Percentiles rank a stretch among this genome's conserved stretches.
Evolutionary conservation across 2,888 invertebrate genomes (phyloP).

Genomic region (Corbicula japonica): DNA sequence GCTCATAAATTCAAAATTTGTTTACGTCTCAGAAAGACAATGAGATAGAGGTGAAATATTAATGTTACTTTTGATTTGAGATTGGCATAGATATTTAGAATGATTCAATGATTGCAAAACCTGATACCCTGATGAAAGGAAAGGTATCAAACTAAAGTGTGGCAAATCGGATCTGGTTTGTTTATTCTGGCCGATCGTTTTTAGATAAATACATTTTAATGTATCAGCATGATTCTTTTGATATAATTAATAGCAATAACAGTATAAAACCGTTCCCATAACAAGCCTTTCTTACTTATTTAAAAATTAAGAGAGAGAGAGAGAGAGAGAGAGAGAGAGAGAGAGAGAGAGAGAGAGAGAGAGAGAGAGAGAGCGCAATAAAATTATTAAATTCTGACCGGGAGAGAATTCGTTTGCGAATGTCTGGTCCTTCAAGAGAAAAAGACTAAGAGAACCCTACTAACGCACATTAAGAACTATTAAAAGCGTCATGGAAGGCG

Average conservation of each 20-base stretch:
- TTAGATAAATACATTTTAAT: constrained; percentile 27
- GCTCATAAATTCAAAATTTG: constrained; percentile 67
- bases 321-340: no score
- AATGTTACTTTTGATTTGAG: constrained; percentile 45
- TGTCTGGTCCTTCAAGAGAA: no score
- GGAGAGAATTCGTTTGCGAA: no score
- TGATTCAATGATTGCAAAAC: constrained; percentile 34
- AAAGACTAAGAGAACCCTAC: no score
- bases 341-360: no score
- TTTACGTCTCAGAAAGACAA: constrained; percentile 62
- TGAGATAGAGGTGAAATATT: constrained; percentile 47
- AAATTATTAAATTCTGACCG: no score
- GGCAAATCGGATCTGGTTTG: constrained; percentile 30
- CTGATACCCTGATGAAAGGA: constrained; percentile 49
- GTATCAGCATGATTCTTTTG: neutral
- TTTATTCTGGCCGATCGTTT: constrained; percentile 23
- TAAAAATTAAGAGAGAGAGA: no score
- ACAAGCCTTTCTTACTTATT: no score
- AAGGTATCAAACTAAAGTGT: constrained; percentile 16
- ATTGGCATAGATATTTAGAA: constrained; percentile 19
- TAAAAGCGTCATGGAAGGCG: no score
- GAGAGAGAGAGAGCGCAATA: no score
- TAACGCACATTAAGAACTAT: no score
- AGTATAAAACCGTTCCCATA: no score
- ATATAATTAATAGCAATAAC: neutral